These are phyloP conservation scores for Pemphigus obesinymphae DNA, from an alignment of 1,140 invertebrate species.

Conservation along the genomic window DNA sequence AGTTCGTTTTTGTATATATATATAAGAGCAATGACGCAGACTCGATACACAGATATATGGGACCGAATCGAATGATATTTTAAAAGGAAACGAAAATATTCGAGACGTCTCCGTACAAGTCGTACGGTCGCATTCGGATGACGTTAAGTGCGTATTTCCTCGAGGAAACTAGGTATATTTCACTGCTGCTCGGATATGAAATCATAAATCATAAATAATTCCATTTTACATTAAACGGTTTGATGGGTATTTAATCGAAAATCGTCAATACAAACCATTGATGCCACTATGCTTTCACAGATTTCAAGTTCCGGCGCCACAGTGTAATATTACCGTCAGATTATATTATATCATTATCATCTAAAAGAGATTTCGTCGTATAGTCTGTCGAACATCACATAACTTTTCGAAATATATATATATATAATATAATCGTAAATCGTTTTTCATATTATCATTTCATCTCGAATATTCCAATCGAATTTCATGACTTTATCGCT, in stretches of 20 bases:
- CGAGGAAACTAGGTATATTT: no score
- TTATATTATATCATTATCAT: slow-evolving; percentile 18
- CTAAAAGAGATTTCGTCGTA: not conserved
- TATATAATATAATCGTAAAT: not conserved
- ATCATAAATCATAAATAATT: slow-evolving; percentile 31
- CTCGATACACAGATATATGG: not conserved
- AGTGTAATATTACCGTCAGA: not conserved
- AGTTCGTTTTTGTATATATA: not conserved
- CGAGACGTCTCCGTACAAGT: not conserved
- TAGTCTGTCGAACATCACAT: not conserved
- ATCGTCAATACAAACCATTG: no score
- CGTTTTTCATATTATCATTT: not conserved
- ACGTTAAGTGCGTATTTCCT: not conserved
- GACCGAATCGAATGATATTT: slow-evolving; percentile 4
- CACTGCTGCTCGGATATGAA: slow-evolving; percentile 15
- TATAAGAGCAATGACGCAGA: not conserved
- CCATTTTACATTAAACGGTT: slow-evolving; percentile 30
- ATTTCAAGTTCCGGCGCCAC: slow-evolving; percentile 26
- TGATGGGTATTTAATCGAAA: slow-evolving; percentile 18
- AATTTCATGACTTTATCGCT: no score
- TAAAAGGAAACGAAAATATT: not conserved
- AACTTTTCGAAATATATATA: not conserved
- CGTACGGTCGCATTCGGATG: not conserved
- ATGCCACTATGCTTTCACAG: slow-evolving; percentile 38
- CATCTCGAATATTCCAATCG: not conserved